Evolutionary conservation across 2,888 invertebrate species (phyloP).

Genomic region (Amblyjoppa proteus): DNA sequence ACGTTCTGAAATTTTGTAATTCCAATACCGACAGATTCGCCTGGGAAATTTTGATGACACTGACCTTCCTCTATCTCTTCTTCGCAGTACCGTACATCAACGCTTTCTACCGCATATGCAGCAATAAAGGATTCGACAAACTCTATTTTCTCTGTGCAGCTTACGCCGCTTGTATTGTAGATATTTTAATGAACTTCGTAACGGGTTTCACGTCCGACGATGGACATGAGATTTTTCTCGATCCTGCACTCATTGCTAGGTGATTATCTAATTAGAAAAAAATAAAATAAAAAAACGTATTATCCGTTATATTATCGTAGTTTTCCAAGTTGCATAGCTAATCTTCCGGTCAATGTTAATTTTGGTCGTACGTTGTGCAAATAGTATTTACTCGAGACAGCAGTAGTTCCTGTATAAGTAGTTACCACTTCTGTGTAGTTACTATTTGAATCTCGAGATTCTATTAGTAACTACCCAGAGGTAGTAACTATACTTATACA

Average conservation of each 20-base stretch:
- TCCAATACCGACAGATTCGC: slow-evolving; percentile 70
- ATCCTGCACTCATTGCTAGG: slow-evolving; percentile 74
- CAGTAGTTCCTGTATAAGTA: no score
- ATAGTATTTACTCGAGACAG: no score
- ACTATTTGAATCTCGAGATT: no score
- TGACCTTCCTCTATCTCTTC: slow-evolving; percentile 76
- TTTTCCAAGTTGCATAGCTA: no score
- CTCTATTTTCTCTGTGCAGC: slow-evolving; percentile 71
- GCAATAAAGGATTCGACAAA: slow-evolving; percentile 41
- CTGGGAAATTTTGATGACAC: slow-evolving; percentile 80
- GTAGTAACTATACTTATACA: no score
- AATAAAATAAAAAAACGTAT: background rate
- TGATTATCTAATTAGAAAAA: slow-evolving; percentile 51
- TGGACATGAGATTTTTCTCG: slow-evolving; percentile 76
- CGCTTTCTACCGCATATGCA: slow-evolving; percentile 74
- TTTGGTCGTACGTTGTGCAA: no score
- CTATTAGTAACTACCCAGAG: no score
- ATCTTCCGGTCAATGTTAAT: no score
- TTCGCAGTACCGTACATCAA: slow-evolving; percentile 75
- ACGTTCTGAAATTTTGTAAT: no score
- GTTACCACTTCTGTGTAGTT: no score
- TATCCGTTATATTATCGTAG: no score
- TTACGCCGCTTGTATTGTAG: slow-evolving; percentile 74
- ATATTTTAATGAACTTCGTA: slow-evolving; percentile 80
- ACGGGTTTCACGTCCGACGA: slow-evolving; percentile 78